Evolutionary conservation across 2,888 invertebrate species (phyloP).

Genomic region (Drosophila barbarae): DNA sequence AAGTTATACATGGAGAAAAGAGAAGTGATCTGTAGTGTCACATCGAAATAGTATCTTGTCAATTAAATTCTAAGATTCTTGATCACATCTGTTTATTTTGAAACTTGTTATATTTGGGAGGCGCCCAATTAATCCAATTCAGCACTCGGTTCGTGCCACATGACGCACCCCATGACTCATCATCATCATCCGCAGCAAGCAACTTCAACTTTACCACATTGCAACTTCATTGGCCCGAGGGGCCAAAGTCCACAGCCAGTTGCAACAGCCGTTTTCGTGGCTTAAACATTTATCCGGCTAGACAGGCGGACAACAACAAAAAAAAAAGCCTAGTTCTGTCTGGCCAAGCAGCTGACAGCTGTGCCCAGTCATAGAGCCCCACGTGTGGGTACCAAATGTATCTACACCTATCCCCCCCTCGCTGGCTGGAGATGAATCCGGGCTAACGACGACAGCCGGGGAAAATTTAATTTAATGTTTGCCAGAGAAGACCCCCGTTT

Average conservation of each 20-base stretch:
- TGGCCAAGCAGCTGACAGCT: constrained; percentile 62
- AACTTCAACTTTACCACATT: constrained; percentile 49
- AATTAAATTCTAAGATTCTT: neutral
- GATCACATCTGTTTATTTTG: constrained; percentile 30
- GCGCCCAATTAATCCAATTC: constrained; percentile 38
- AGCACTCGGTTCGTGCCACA: constrained; percentile 19
- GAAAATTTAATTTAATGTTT: constrained; percentile 67
- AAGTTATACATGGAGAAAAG: neutral
- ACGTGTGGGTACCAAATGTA: constrained; percentile 12
- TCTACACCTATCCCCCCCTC: neutral
- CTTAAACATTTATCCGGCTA: constrained; percentile 61
- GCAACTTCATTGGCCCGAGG: constrained; percentile 41
- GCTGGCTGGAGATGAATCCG: constrained; percentile 13
- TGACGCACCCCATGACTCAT: constrained; percentile 42
- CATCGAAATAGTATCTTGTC: neutral
- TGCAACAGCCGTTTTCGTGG: constrained; percentile 58
- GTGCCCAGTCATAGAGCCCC: constrained; percentile 39
- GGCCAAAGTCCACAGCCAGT: constrained; percentile 67
- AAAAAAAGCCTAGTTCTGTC: constrained; percentile 64
- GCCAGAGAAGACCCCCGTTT: constrained; percentile 1
- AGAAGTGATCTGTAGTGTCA: neutral
- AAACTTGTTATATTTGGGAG: constrained; percentile 13
- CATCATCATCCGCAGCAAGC: constrained; percentile 34
- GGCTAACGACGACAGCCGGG: constrained; percentile 4
- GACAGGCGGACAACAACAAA: constrained; percentile 40